These are phyloP conservation scores for Periparus ater DNA, from an alignment of 2,797 vertebrate species.

Conservation along the genomic window DNA sequence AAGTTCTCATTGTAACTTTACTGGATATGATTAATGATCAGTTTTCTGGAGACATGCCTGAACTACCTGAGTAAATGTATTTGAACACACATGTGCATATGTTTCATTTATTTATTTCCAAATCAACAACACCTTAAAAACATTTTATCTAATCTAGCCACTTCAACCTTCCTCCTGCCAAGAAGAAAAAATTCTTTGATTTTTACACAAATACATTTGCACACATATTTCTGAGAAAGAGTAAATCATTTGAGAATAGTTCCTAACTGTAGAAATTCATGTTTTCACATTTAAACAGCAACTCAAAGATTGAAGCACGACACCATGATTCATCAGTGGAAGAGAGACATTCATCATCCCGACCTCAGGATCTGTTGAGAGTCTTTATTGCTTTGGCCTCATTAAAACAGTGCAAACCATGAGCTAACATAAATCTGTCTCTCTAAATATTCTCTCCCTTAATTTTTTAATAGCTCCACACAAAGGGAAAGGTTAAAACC, in stretches of 20 bases:
- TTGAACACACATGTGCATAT: background rate
- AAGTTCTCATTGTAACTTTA: background rate
- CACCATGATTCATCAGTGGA: background rate
- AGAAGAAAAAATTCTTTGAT: background rate
- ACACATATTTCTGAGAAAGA: background rate
- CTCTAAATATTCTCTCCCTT: constrained; percentile 71
- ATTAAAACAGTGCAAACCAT: constrained; percentile 71
- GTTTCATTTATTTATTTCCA: background rate
- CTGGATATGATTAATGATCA: background rate
- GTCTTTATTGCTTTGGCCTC: constrained; percentile 75
- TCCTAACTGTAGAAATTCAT: background rate
- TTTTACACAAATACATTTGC: background rate
- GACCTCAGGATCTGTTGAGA: constrained; percentile 56
- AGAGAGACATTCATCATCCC: constrained; percentile 61
- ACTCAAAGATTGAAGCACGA: background rate
- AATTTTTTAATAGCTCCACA: constrained; percentile 75
- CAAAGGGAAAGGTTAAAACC: constrained; percentile 74
- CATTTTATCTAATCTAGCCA: background rate
- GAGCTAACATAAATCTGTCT: constrained; percentile 67
- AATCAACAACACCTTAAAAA: background rate
- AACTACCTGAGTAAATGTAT: background rate
- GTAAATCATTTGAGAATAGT: background rate
- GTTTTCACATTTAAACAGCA: constrained; percentile 26
- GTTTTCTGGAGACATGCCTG: background rate
- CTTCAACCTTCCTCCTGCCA: background rate